phyloP scores from a whole-genome alignment of 2,888 invertebrate species.

The Antheraea yamamai region DNA sequence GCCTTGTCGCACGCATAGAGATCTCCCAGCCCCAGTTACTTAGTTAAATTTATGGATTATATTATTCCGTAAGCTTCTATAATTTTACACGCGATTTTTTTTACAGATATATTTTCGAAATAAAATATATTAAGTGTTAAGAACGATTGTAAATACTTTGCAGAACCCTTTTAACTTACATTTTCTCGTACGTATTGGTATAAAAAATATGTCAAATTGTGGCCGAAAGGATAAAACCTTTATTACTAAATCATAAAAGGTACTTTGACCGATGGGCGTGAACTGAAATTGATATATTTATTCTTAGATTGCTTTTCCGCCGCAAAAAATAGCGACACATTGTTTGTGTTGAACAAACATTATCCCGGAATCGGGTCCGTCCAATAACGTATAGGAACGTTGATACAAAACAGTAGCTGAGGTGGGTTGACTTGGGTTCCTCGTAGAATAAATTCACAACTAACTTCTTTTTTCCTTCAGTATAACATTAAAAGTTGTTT shows the following conservation, averaged over 20 bases:
- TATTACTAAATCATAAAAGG: slow-evolving; percentile 40
- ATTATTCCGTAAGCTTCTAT: slow-evolving; percentile 27
- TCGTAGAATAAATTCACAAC: slow-evolving; percentile 21
- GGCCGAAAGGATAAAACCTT: slow-evolving; percentile 42
- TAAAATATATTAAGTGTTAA: background rate
- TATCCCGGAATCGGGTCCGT: slow-evolving; percentile 42
- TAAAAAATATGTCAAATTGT: slow-evolving; percentile 32
- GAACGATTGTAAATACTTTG: background rate
- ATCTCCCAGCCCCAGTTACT: slow-evolving; percentile 44
- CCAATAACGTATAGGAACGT: slow-evolving; percentile 37
- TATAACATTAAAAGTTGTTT: slow-evolving; percentile 9
- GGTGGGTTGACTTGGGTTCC: slow-evolving; percentile 20
- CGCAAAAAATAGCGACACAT: slow-evolving; percentile 45
- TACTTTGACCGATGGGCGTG: slow-evolving; percentile 48
- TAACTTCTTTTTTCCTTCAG: slow-evolving; percentile 15
- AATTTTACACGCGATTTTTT: slow-evolving; percentile 16
- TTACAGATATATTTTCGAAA: background rate
- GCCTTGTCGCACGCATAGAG: slow-evolving; percentile 62
- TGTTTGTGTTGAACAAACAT: slow-evolving; percentile 49
- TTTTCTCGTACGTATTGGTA: background rate
- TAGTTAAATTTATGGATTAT: slow-evolving; percentile 42
- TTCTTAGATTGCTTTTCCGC: slow-evolving; percentile 48
- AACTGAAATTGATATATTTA: slow-evolving; percentile 50
- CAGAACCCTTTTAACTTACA: background rate
- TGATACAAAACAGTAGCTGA: slow-evolving; percentile 22